Percentiles rank a stretch among this genome's conserved stretches.
Conservation (phyloP, 2,113 vertebrate species). For the Talpa occidentalis region DNA sequence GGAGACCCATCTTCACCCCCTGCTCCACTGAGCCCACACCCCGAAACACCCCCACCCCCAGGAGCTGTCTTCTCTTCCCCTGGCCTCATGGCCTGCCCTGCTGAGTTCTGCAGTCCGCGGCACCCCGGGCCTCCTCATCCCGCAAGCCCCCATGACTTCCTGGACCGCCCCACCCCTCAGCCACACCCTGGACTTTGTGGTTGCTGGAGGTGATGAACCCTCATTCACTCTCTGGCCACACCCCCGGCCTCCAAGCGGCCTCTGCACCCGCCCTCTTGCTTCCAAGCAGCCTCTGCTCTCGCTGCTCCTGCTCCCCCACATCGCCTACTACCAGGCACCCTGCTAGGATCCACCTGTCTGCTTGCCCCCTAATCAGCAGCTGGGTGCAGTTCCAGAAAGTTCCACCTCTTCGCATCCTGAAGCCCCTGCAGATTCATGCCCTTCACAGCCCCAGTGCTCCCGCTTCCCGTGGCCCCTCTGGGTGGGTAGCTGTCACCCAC, state of each 20-base stretch:
- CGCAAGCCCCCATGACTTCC: too few relatives aligned
- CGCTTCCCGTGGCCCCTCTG: not conserved
- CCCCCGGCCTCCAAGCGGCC: too few relatives aligned
- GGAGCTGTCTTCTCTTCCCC: not conserved
- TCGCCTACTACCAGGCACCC: not conserved
- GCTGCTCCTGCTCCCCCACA: not conserved
- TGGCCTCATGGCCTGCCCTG: accelerated
- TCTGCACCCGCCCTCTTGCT: not conserved
- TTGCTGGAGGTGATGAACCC: not conserved
- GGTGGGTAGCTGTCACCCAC: not conserved
- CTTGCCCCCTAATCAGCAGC: not conserved
- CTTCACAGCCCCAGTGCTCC: not conserved
- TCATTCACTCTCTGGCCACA: not conserved
- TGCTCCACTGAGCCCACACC: not conserved
- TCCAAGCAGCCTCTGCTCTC: too few relatives aligned
- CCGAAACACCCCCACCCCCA: not conserved
- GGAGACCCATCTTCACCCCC: not conserved
- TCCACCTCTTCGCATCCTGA: not conserved
- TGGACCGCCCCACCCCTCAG: too few relatives aligned
- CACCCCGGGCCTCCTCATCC: too few relatives aligned
- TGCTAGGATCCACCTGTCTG: not conserved
- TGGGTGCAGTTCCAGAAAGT: not conserved
- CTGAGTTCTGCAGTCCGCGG: too few relatives aligned
- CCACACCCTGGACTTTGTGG: not conserved
- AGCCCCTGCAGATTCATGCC: too few relatives aligned